These are phyloP conservation scores for Leptinotarsa defecta DNA, from an alignment of 1,140 invertebrate genomes.

Conservation along the genomic window DNA sequence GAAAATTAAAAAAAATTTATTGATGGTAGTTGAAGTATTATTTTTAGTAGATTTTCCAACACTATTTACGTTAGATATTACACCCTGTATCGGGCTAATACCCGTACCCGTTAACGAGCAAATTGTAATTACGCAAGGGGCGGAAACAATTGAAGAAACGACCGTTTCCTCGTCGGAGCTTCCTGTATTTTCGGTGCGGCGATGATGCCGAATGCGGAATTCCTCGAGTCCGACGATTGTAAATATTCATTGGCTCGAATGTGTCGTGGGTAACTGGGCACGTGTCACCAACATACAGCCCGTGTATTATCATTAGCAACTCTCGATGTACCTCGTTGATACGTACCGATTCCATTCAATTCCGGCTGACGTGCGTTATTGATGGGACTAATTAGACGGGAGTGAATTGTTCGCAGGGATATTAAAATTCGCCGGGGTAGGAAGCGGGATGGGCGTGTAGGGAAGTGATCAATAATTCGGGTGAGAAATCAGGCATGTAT, in stretches of 20 bases:
- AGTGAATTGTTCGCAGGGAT: conserved; percentile 15
- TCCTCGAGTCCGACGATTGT: conserved; percentile 4
- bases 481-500: no score
- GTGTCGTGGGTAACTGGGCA: conserved; percentile 28
- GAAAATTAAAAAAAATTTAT: no score
- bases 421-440: conserved; percentile 9
- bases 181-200: conserved; percentile 12
- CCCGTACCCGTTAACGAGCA: background rate
- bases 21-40: no score
- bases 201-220: conserved; percentile 6
- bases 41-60: no score
- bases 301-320: conserved; percentile 17
- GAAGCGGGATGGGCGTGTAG: no score
- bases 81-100: background rate
- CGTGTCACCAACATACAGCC: conserved; percentile 24
- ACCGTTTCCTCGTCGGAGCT: background rate
- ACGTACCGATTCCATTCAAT: conserved; percentile 19
- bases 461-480: background rate
- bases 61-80: background rate
- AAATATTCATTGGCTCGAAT: conserved; percentile 15
- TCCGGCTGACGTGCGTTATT: conserved; percentile 19
- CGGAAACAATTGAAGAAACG: conserved; percentile 14
- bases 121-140: conserved; percentile 9
- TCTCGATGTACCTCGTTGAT: conserved; percentile 14
- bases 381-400: conserved; percentile 21